Conservation (phyloP, 2,113 vertebrate genomes). For the Perca flavescens region DNA sequence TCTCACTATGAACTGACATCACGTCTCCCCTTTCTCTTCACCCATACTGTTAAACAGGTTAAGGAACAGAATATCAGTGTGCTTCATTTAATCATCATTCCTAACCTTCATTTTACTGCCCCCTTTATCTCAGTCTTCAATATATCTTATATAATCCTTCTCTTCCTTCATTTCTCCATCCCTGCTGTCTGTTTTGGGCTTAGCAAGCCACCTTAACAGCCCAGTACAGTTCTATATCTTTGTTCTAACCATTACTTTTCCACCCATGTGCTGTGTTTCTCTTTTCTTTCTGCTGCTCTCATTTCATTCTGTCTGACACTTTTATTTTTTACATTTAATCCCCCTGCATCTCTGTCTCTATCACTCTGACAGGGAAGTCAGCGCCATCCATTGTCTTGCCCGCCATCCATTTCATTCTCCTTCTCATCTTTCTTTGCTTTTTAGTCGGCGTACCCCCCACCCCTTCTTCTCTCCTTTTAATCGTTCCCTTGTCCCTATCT, state of each 20-base stretch:
- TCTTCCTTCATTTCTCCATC: constrained; percentile 2
- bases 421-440: not conserved
- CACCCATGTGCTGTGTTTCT: not conserved
- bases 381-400: constrained; percentile 6
- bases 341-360: constrained; percentile 5
- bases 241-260: constrained; percentile 2
- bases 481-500: constrained; percentile 44
- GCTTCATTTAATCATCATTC: constrained; percentile 37
- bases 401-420: constrained; percentile 21
- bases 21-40: not conserved
- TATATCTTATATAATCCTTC: constrained; percentile 21
- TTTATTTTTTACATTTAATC: constrained; percentile 42
- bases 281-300: constrained; percentile 17
- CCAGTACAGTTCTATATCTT: not conserved
- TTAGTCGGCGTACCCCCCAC: not conserved
- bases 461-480: constrained; percentile 27
- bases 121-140: constrained; percentile 12
- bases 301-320: constrained; percentile 25
- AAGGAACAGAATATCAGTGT: not conserved
- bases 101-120: constrained; percentile 24
- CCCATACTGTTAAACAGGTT: constrained; percentile 3
- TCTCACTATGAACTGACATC: constrained; percentile 14
- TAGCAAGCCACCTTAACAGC: not conserved
- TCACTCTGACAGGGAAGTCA: constrained; percentile 7
- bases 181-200: not conserved